These are phyloP conservation scores for Drosophila anomelani DNA, from an alignment of 2,888 invertebrate genomes.

Conservation along the genomic window DNA sequence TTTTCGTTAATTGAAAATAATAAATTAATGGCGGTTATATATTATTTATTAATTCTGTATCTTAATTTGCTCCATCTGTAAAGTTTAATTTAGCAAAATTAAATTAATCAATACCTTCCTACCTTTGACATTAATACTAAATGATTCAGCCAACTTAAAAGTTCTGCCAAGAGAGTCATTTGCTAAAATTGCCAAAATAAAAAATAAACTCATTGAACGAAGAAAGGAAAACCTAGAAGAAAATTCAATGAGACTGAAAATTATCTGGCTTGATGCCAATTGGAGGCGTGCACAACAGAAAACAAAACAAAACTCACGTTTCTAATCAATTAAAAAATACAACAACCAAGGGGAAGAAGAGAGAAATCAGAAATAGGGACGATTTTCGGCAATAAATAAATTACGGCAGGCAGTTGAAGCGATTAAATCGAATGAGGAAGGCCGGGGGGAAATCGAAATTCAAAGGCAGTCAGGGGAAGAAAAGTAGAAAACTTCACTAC, in stretches of 20 bases:
- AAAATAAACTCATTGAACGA: constrained; percentile 12
- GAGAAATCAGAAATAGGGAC: constrained; percentile 38
- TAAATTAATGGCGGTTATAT: neutral
- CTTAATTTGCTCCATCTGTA: neutral
- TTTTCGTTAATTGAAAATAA: neutral
- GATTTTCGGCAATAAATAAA: constrained; percentile 61
- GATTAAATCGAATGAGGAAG: constrained; percentile 29
- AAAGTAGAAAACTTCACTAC: constrained; percentile 18
- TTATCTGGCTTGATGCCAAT: constrained; percentile 56
- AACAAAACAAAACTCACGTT: constrained; percentile 46
- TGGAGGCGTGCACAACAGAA: constrained; percentile 18
- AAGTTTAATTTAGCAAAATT: neutral
- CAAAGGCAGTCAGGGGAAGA: neutral
- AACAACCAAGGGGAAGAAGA: constrained; percentile 6
- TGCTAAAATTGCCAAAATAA: constrained; percentile 64
- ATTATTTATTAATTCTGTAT: neutral
- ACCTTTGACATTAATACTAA: constrained; percentile 36
- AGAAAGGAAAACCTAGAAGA: constrained; percentile 6
- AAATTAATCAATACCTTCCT: too few relatives aligned
- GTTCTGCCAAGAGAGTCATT: constrained; percentile 73
- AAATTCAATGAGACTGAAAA: constrained; percentile 68
- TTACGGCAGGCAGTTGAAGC: constrained; percentile 36
- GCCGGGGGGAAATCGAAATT: constrained; percentile 1
- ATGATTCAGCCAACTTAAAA: constrained; percentile 54
- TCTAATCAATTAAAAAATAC: constrained; percentile 67